Conservation (phyloP, 37 sponge, comb jelly and placozoan species). For the Axinella damicornis region DNA sequence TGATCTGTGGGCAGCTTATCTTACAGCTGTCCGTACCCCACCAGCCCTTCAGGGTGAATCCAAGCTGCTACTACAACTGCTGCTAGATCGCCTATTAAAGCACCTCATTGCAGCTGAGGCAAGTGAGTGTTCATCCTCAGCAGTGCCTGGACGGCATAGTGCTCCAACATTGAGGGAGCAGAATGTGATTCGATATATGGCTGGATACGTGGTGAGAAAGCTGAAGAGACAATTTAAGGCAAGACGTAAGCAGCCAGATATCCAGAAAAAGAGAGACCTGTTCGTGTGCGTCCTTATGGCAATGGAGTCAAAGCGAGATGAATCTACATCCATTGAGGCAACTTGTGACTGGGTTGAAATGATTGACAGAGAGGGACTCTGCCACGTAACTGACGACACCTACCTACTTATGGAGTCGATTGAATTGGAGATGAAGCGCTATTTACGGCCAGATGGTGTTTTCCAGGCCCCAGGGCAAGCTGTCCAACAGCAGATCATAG, state of each 20-base stretch:
- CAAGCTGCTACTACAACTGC: conserved; percentile 15
- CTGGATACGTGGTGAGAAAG: conserved; percentile 14
- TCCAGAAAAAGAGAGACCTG: conserved; percentile 1
- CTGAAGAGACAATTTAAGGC: not conserved
- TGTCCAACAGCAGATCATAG: not conserved
- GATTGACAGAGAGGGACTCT: conserved; percentile 24
- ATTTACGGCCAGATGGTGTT: not conserved
- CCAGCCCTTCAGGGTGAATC: not conserved
- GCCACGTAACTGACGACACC: conserved; percentile 24
- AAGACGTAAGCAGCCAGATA: not conserved
- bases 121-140: too few relatives aligned
- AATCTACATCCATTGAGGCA: not conserved
- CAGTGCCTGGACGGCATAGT: not conserved
- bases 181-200: conserved; percentile 21
- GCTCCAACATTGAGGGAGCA: not conserved
- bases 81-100: conserved; percentile 10
- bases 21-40: not conserved
- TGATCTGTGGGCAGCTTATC: too few relatives aligned
- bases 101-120: not conserved
- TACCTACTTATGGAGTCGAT: conserved; percentile 4
- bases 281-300: conserved; percentile 1
- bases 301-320: conserved; percentile 11
- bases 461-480: too few relatives aligned
- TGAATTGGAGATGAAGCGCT: not conserved
- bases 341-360: conserved; percentile 15